A percentile compares a stretch with the other conserved stretches of the same genome.
phyloP scores from a whole-genome alignment of 2,888 invertebrate genomes.

The Molanna angustata region DNA sequence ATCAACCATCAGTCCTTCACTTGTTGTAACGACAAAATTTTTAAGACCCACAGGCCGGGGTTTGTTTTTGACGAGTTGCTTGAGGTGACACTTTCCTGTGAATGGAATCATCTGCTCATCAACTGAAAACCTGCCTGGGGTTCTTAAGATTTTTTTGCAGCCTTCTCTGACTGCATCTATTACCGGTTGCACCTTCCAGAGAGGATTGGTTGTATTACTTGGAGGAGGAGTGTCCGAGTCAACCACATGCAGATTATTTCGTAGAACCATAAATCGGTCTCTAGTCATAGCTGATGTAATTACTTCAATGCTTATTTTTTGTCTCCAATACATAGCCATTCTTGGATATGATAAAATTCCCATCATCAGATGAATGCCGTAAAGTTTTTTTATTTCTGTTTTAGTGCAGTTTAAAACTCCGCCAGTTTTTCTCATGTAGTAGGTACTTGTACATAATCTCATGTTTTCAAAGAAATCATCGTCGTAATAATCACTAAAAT shows the following conservation, averaged over 20 bases:
- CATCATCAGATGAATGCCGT: conserved; percentile 1
- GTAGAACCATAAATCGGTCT: background rate
- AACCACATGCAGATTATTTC: background rate
- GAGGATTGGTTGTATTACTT: background rate
- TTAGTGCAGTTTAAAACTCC: background rate
- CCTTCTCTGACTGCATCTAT: background rate
- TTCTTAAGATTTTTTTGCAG: background rate
- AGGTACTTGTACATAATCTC: background rate
- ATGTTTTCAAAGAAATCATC: conserved; percentile 3
- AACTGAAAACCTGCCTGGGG: background rate
- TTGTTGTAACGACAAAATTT: background rate
- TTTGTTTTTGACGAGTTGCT: conserved; percentile 8
- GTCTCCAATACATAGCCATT: background rate
- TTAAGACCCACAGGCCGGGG: conserved; percentile 2
- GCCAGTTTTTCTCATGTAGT: background rate
- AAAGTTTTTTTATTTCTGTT: background rate
- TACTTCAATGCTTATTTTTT: background rate
- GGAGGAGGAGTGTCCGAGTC: background rate
- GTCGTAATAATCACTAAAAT: too few species aligned
- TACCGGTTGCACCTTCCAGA: conserved; percentile 1
- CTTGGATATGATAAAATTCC: background rate
- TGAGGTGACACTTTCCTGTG: conserved; percentile 4
- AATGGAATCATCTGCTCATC: conserved; percentile 11
- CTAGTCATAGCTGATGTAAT: background rate
- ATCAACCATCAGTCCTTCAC: background rate